These are phyloP conservation scores for Philotrypesis tridentata DNA, from an alignment of 1,140 invertebrate species.

Conservation along the genomic window DNA sequence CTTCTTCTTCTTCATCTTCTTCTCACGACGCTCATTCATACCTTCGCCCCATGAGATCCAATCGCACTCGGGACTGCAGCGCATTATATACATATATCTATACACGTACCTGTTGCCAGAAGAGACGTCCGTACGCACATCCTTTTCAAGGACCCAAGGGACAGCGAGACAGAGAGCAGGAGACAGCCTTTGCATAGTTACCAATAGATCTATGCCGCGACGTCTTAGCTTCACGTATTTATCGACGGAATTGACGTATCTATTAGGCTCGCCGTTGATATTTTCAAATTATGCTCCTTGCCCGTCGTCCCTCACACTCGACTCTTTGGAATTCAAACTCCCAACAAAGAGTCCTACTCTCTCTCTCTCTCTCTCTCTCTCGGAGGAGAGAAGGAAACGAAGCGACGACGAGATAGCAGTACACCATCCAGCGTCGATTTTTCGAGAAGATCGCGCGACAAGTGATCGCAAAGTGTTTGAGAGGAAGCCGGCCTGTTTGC, in stretches of 20 bases:
- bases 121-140: conserved; percentile 48
- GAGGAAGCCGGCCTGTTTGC: conserved; percentile 71
- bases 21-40: conserved; percentile 67
- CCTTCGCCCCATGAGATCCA: conserved; percentile 62
- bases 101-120: conserved; percentile 51
- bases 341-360: neutral
- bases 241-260: neutral
- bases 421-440: conserved; percentile 18
- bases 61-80: conserved; percentile 53
- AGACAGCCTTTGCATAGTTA: neutral
- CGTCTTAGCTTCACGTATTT: neutral
- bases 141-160: conserved; percentile 43
- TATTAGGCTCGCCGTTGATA: neutral
- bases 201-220: neutral
- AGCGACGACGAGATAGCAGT: too few relatives aligned
- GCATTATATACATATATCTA: too few relatives aligned
- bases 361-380: too few relatives aligned
- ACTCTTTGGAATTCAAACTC: conserved; percentile 9
- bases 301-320: too few relatives aligned
- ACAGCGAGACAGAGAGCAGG: neutral
- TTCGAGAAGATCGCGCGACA: conserved; percentile 45
- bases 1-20: conserved; percentile 45
- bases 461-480: conserved; percentile 61
- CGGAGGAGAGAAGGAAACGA: too few relatives aligned
- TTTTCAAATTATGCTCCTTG: neutral